A percentile compares a stretch with the other conserved stretches of the same genome.
phyloP scores from a whole-genome alignment of 1,140 invertebrate species.

The Saxidomus purpurata region DNA sequence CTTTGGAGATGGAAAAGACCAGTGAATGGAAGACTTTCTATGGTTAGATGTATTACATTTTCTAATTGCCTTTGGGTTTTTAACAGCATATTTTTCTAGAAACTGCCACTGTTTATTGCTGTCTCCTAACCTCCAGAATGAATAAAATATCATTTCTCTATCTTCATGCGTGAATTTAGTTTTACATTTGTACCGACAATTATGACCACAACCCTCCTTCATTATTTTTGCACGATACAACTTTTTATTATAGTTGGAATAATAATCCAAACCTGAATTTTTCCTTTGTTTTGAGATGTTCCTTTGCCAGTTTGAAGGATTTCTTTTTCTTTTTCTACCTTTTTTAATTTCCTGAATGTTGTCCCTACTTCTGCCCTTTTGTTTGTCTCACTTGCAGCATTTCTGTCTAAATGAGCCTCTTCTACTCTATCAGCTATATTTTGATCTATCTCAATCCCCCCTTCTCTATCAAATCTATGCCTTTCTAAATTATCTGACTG shows the following conservation, averaged over 20 bases:
- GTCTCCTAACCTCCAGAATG: neutral
- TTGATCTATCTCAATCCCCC: neutral
- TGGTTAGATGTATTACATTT: neutral
- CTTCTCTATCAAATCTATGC: neutral
- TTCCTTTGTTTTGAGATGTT: neutral
- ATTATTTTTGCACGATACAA: neutral
- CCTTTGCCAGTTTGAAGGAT: neutral
- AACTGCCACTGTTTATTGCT: neutral
- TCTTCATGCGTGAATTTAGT: neutral
- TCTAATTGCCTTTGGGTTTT: constrained; percentile 11
- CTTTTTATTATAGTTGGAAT: neutral
- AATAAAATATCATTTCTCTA: neutral
- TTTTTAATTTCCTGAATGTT: neutral
- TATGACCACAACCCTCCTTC: neutral
- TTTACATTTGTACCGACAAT: neutral
- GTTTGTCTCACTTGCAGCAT: neutral
- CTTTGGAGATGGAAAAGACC: neutral
- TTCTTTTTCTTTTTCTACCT: constrained; percentile 29
- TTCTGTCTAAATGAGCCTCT: neutral
- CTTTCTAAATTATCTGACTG: neutral
- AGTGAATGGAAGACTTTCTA: neutral
- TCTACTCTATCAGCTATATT: neutral
- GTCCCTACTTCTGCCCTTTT: neutral
- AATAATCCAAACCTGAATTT: constrained; percentile 1
- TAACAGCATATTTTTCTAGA: neutral